phyloP scores from a whole-genome alignment of 2,888 invertebrate genomes.

The Drosophila nigritarsus region DNA sequence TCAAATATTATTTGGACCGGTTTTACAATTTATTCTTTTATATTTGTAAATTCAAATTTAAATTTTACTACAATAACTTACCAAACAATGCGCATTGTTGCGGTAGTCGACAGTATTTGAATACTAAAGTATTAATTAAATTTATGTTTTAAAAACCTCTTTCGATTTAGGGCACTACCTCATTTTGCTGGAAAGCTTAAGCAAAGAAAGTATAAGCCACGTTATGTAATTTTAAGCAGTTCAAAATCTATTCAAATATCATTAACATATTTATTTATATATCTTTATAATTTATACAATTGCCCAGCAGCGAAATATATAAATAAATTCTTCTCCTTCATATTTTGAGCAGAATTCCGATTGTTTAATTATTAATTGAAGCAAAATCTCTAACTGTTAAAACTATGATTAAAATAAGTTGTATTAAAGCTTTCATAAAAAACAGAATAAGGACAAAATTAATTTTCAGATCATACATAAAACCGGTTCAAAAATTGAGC shows the following conservation, averaged over 20 bases:
- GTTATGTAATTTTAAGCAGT: not conserved
- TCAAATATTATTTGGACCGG: conserved; percentile 21
- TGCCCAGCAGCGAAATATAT: not conserved
- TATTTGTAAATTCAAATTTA: not conserved
- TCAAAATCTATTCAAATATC: not conserved
- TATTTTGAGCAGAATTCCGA: not conserved
- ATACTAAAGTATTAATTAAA: not conserved
- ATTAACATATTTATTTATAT: not conserved
- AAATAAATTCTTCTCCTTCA: not conserved
- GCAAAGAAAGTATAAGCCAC: not conserved
- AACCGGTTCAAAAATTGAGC: not conserved
- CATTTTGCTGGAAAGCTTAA: not conserved
- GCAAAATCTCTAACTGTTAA: not conserved
- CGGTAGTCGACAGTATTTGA: conserved; percentile 3
- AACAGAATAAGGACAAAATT: not conserved
- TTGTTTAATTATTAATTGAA: not conserved
- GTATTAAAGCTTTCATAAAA: not conserved
- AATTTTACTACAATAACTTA: not conserved
- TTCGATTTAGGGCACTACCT: not conserved
- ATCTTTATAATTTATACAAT: not conserved
- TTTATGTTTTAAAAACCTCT: not conserved
- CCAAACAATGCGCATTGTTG: not conserved
- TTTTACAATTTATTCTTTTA: conserved; percentile 11
- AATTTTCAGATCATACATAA: not conserved
- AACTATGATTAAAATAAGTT: not conserved